Conservation (phyloP, 2,113 vertebrate genomes). For the Choloepus hoffmanni region DNA sequence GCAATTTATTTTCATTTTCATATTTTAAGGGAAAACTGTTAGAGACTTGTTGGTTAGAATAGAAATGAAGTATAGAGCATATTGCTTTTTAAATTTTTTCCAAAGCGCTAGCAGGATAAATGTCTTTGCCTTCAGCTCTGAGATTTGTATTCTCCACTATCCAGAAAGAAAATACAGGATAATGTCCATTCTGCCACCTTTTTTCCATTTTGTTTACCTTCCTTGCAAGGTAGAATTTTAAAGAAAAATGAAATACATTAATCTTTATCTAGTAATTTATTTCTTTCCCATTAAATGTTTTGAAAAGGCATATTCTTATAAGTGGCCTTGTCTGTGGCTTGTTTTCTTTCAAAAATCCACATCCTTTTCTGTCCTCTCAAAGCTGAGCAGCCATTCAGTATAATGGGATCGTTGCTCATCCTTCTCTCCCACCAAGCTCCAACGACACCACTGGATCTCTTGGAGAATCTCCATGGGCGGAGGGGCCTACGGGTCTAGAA, state of each 20-base stretch:
- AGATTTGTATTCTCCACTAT: constrained; percentile 78
- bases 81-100: constrained; percentile 64
- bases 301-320: constrained; percentile 66
- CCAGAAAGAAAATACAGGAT: constrained; percentile 71
- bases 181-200: constrained; percentile 1
- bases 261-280: constrained; percentile 81
- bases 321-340: constrained; percentile 47
- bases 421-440: not conserved
- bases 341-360: not conserved
- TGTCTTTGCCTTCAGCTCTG: constrained; percentile 77
- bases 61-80: constrained; percentile 65
- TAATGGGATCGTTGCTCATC: not conserved
- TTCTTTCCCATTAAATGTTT: constrained; percentile 46
- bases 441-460: not conserved
- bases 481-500: not conserved
- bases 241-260: constrained; percentile 76
- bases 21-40: constrained; percentile 69
- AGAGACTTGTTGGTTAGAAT: constrained; percentile 61
- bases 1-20: constrained; percentile 74
- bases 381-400: constrained; percentile 25
- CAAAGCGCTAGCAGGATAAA: constrained; percentile 62
- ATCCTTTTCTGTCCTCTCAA: not conserved
- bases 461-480: not conserved
- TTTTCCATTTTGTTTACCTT: constrained; percentile 61
- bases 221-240: constrained; percentile 76